A percentile compares a stretch with the other conserved stretches of the same genome.
phyloP scores from a whole-genome alignment of 1,140 invertebrate genomes.

The Marisa cornuarietis region DNA sequence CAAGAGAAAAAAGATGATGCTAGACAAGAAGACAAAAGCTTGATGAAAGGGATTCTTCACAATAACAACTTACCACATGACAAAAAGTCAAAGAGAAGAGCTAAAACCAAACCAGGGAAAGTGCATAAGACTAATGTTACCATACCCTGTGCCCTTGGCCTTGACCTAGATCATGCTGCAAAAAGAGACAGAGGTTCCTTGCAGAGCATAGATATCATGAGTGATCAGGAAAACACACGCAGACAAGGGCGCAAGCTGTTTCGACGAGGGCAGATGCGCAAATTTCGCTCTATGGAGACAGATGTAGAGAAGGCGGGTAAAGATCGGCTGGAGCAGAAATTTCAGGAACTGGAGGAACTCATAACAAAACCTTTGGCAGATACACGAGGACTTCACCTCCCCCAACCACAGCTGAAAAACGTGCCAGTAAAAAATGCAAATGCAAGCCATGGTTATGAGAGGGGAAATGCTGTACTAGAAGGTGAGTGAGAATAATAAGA shows the following conservation, averaged over 20 bases:
- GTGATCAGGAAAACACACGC: conserved; percentile 6
- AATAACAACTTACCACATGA: no score
- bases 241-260: conserved; percentile 3
- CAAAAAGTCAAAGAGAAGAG: no score
- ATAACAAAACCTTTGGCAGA: conserved; percentile 14
- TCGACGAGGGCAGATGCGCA: conserved; percentile 5
- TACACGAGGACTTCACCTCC: neutral
- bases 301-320: conserved; percentile 6
- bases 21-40: neutral
- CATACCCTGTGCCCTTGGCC: neutral
- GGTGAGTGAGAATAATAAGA: no score
- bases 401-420: neutral
- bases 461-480: no score
- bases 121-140: no score
- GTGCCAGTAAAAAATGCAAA: neutral
- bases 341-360: conserved; percentile 18
- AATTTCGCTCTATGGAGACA: conserved; percentile 12
- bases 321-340: conserved; percentile 25
- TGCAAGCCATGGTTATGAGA: no score
- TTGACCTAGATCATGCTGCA: conserved; percentile 14
- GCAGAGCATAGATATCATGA: conserved; percentile 2
- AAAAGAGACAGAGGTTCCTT: neutral
- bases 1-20: neutral
- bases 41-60: no score
- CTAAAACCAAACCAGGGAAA: no score